Evolutionary conservation across 2,797 vertebrate species (phyloP).

Genomic region (Sebastes umbrosus): DNA sequence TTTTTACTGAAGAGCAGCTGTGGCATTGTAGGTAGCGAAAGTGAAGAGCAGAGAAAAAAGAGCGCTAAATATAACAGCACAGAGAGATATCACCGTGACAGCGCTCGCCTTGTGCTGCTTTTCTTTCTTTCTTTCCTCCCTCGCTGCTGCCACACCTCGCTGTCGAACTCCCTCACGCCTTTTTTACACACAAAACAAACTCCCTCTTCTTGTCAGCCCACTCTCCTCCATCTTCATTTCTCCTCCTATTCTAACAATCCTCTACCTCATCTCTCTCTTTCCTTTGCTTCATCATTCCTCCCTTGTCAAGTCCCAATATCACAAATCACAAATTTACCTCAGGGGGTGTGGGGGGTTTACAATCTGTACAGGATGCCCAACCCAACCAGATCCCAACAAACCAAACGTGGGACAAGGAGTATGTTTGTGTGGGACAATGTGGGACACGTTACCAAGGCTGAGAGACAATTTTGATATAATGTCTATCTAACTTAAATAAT

Average conservation of each 20-base stretch:
- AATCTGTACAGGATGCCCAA: too few relatives aligned
- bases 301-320: not conserved
- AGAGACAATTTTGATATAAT: too few relatives aligned
- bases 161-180: conserved; percentile 27
- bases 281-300: not conserved
- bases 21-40: conserved; percentile 47
- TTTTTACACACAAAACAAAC: conserved; percentile 3
- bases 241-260: not conserved
- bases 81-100: conserved; percentile 65
- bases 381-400: too few relatives aligned
- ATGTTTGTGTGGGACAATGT: too few relatives aligned
- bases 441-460: too few relatives aligned
- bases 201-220: not conserved
- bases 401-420: rapidly evolving
- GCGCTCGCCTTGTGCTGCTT: conserved; percentile 20
- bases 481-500: too few relatives aligned
- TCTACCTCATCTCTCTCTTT: not conserved
- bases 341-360: too few relatives aligned
- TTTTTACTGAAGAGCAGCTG: conserved; percentile 51
- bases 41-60: conserved; percentile 41
- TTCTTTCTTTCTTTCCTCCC: conserved; percentile 16
- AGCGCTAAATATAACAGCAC: conserved; percentile 66
- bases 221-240: conserved; percentile 18
- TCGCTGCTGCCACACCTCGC: conserved; percentile 34
- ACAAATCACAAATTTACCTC: too few relatives aligned